Percentiles rank a stretch among this genome's conserved stretches.
Conservation (phyloP, 2,888 invertebrate genomes). For the Drosophila pseudotalamancana region DNA sequence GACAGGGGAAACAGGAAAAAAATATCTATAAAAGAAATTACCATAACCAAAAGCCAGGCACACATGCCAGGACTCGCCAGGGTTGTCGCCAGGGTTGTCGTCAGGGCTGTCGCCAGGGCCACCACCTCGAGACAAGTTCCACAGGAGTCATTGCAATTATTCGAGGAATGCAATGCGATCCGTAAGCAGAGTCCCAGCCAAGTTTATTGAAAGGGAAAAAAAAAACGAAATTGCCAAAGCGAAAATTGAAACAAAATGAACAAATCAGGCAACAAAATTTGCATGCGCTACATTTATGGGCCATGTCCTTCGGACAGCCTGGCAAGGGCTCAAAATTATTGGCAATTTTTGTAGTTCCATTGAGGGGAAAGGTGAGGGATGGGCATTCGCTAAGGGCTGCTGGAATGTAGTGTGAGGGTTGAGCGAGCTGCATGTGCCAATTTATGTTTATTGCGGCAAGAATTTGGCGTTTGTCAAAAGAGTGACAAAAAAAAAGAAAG, state of each 20-base stretch:
- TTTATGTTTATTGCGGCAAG: slow-evolving; percentile 77
- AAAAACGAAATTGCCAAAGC: slow-evolving; percentile 50
- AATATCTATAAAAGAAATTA: slow-evolving; percentile 53
- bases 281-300: slow-evolving; percentile 82
- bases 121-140: slow-evolving; percentile 25
- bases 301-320: slow-evolving; percentile 11
- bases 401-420: neutral
- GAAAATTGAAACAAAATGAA: slow-evolving; percentile 83
- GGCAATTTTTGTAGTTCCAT: slow-evolving; percentile 60
- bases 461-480: slow-evolving; percentile 72
- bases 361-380: slow-evolving; percentile 38
- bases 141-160: slow-evolving; percentile 68
- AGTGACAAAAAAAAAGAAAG: slow-evolving; percentile 42
- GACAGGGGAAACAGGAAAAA: slow-evolving; percentile 20
- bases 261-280: slow-evolving; percentile 83
- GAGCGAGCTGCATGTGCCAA: slow-evolving; percentile 61
- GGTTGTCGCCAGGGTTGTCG: slow-evolving; percentile 5
- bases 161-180: slow-evolving; percentile 70
- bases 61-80: slow-evolving; percentile 37
- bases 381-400: slow-evolving; percentile 10
- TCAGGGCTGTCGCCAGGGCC: slow-evolving; percentile 22
- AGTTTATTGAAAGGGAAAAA: slow-evolving; percentile 61
- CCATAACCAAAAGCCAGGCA: slow-evolving; percentile 57
- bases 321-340: slow-evolving; percentile 63
- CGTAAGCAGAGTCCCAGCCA: slow-evolving; percentile 17